Evolutionary conservation across 2,888 invertebrate species (phyloP), one percentile per base, ranked within the genome.

Genomic region (Tholera decimalis): DNA sequence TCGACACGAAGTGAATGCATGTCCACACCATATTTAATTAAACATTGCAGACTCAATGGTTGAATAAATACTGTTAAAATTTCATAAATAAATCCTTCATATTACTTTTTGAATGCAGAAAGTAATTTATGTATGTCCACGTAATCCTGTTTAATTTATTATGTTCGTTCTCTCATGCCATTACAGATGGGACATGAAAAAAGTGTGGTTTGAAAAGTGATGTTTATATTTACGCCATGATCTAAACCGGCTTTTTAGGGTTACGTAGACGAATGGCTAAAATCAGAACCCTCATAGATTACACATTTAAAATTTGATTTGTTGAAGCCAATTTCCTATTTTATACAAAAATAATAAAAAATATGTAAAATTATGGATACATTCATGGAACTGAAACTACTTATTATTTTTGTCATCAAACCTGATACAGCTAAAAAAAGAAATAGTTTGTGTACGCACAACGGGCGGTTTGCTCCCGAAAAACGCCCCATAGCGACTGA

Each of bases 11-110:
- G 22, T 28, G 35, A 65, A 41, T 18, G 26, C 8, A 41, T 53
- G 18, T 43, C 15, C 13, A 18, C 33, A 24, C 18, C 41, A 15
- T 13, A n/a, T 41, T 39, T 18, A 44, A 74, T 55, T 66, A 73
- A 55, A 55, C 13, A 55, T 50, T 39, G 11, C 43, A 28, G 35
- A 11, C 6, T 22, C 15, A 50, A 22, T 50, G 26, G 49, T 18
- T 20, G 7, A 49, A 22, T 24, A 1, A 47, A 30, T 9, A 20
- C 13, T 11, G 15, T 53, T 47, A 8, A 26, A 51, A 35, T 62
- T 8, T n/a, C 20, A 15, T 37, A 35, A 30, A 13, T 63, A 47
- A 7, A 41, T 47, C 13, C 6, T 30, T 22, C 15, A 18, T 26
- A 30, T 44, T 11, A 56, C 33, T 33, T 15, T 18, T 11, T 22